Percentiles rank a stretch among this genome's conserved stretches.
Conservation (phyloP, 2,888 invertebrate species). For the Phalangium opilio region DNA sequence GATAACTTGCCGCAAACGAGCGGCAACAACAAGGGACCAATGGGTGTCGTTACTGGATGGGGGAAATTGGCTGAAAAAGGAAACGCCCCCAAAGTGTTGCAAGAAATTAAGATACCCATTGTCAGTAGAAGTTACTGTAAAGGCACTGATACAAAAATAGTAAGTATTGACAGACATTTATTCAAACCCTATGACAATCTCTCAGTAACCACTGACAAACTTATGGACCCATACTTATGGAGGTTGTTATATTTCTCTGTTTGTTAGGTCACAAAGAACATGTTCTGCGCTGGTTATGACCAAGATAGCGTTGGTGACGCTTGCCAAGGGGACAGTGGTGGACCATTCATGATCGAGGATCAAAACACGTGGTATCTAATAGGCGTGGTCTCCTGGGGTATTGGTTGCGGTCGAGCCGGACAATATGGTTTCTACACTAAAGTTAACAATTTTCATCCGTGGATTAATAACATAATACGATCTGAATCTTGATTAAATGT, state of each 20-base stretch:
- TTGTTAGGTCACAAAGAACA: slow-evolving; percentile 21
- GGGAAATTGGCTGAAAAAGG: slow-evolving; percentile 22
- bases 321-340: slow-evolving; percentile 24
- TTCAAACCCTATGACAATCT: too few relatives aligned
- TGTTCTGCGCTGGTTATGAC: slow-evolving; percentile 24
- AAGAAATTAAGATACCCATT: slow-evolving; percentile 22
- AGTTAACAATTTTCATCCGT: slow-evolving; percentile 21
- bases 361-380: slow-evolving; percentile 21
- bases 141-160: too few relatives aligned
- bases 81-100: slow-evolving; percentile 18
- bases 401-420: slow-evolving; percentile 23
- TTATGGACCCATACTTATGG: too few relatives aligned
- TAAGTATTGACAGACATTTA: too few relatives aligned
- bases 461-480: slow-evolving; percentile 20
- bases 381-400: slow-evolving; percentile 25
- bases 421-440: slow-evolving; percentile 25
- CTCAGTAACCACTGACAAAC: too few relatives aligned
- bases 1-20: background rate
- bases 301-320: slow-evolving; percentile 22
- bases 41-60: slow-evolving; percentile 24
- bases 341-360: slow-evolving; percentile 20
- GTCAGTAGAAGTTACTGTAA: slow-evolving; percentile 7
- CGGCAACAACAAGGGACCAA: background rate
- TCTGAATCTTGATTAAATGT: slow-evolving; percentile 1
- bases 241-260: too few relatives aligned